Percentiles rank a stretch among this genome's conserved stretches.
These are phyloP conservation scores for Lucinisca nassula DNA, from an alignment of 2,888 invertebrate genomes.

Conservation along the genomic window DNA sequence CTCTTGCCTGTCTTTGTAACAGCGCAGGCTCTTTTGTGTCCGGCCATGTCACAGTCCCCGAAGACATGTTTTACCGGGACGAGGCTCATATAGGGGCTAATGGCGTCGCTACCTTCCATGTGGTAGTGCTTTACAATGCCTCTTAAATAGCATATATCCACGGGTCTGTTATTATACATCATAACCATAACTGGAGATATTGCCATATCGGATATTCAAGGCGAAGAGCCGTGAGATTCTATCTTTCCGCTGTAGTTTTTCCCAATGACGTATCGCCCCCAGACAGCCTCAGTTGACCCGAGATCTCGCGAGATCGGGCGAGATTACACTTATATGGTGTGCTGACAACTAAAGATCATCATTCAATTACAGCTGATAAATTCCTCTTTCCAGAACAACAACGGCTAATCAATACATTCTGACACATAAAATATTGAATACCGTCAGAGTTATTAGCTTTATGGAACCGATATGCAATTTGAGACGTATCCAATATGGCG, in stretches of 20 bases:
- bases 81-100: no score
- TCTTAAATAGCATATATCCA: background rate
- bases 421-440: conserved; percentile 56
- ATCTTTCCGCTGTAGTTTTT: conserved; percentile 44
- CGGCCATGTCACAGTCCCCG: background rate
- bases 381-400: conserved; percentile 37
- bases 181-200: conserved; percentile 65
- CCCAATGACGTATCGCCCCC: conserved; percentile 53
- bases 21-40: background rate
- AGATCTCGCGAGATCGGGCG: conserved; percentile 46
- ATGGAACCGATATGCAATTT: conserved; percentile 63
- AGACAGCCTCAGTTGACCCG: conserved; percentile 55
- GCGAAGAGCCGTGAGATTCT: conserved; percentile 41
- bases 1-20: background rate
- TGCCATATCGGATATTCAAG: conserved; percentile 57
- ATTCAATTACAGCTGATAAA: conserved; percentile 68
- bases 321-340: conserved; percentile 53
- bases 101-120: no score
- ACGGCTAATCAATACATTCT: conserved; percentile 52
- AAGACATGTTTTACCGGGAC: no score
- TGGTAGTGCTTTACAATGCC: no score
- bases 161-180: conserved; percentile 8
- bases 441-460: conserved; percentile 34
- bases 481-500: conserved; percentile 44
- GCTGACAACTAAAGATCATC: conserved; percentile 61